Evolutionary conservation across 2,113 vertebrate species (phyloP), one percentile per base, ranked within the genome.

Genomic region (Petromus typicus): DNA sequence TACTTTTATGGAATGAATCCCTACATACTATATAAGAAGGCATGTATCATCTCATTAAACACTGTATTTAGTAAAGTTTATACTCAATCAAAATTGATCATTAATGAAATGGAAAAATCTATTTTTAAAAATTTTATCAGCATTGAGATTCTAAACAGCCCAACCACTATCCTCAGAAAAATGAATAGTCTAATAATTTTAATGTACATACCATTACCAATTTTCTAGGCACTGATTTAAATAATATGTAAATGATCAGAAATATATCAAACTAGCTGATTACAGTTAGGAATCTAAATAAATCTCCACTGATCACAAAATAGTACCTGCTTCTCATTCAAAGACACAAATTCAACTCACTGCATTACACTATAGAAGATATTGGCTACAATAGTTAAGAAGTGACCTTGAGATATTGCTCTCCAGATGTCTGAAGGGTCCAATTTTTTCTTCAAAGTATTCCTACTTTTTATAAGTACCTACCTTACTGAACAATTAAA

Each of bases 61-160:
- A 93, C 84, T 12, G 64, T 43, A 89, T 79, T 92, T 93, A 81
- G 37, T 48, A 93, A 97, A 96, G 56, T 83, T 87, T 90, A 75
- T 34, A 88, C n/a, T 90, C 75, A 92, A 92, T 78, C 23, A 93
- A 97, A 96, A 96, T 83, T 67, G 86, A 90, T 51, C 73, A 93
- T 64, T 89, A 81, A 86, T 69, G 34, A 96, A 94, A 87, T 54
- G 25, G 30, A 64, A 69, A 4, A 88, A 90, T 66, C 67, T 66
- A 54, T 71, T 79, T 95, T 95, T 95, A 91, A 91, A 79, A 48
- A 78, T 66, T 95, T 95, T 93, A 97, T 56, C 85, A 97, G 20
- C 48, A 95, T 11, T 67, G 8, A 95, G 18, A 86, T 87, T 92
- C 88, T 91, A 95, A 73, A 79, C 6, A 76, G 9, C 63, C 34